These are phyloP conservation scores for Pyrrhia umbra DNA, from an alignment of 2,888 invertebrate genomes.

Conservation along the genomic window DNA sequence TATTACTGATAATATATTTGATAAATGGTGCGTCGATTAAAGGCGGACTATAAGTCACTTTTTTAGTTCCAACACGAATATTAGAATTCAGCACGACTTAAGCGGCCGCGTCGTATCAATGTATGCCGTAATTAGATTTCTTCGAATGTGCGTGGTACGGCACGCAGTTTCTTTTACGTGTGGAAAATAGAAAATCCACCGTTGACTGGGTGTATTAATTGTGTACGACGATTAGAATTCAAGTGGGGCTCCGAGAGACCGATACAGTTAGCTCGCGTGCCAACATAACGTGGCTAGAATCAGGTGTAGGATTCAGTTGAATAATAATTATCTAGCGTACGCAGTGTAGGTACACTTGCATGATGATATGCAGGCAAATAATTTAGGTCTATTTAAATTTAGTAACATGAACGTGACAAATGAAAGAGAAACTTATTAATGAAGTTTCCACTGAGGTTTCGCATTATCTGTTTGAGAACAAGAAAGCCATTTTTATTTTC, in stretches of 20 bases:
- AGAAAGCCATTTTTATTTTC: conserved; percentile 16
- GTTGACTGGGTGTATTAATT: conserved; percentile 89
- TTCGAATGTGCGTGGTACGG: conserved; percentile 79
- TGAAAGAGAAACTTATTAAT: conserved; percentile 81
- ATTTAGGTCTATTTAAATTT: conserved; percentile 72
- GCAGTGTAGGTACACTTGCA: conserved; percentile 66
- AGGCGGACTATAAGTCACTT: background rate
- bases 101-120: conserved; percentile 47
- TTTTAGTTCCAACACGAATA: conserved; percentile 7
- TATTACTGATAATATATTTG: conserved; percentile 8
- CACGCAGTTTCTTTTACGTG: conserved; percentile 89
- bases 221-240: conserved; percentile 87
- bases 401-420: conserved; percentile 64
- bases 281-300: conserved; percentile 83
- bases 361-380: conserved; percentile 73
- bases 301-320: conserved; percentile 74
- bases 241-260: conserved; percentile 79
- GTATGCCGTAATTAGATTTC: conserved; percentile 84
- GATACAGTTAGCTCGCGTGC: conserved; percentile 89
- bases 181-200: conserved; percentile 90
- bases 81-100: conserved; percentile 39
- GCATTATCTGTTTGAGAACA: conserved; percentile 42
- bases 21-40: background rate
- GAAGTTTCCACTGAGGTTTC: conserved; percentile 67
- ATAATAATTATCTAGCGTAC: conserved; percentile 72